These are phyloP conservation scores for Heterodera filipjevi DNA, from an alignment of 2,888 invertebrate genomes.

Conservation along the genomic window DNA sequence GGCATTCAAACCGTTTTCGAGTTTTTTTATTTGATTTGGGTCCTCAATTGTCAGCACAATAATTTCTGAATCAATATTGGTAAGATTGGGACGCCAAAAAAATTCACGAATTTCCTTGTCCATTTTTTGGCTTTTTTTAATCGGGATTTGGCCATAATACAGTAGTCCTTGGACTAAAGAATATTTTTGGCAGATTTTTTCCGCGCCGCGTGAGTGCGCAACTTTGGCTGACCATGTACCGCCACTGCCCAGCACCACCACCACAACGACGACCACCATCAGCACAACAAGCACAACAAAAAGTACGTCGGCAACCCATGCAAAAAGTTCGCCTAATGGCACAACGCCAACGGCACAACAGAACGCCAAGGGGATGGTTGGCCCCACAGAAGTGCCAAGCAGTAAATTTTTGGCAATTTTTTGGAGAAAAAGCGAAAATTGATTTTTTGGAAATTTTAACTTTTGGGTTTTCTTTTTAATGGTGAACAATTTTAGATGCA, in stretches of 20 bases:
- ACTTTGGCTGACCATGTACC: conserved; percentile 25
- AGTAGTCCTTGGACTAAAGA: not conserved
- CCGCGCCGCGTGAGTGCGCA: conserved; percentile 5
- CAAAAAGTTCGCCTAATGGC: not conserved
- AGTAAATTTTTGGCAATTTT: conserved; percentile 1
- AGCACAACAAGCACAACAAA: not conserved
- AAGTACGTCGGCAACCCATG: conserved; percentile 12
- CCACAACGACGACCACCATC: not conserved
- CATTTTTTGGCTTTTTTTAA: not conserved
- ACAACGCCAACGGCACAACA: not conserved
- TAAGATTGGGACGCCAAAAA: too few relatives aligned
- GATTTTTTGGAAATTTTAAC: not conserved
- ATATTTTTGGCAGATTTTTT: conserved; percentile 43
- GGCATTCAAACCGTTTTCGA: too few relatives aligned
- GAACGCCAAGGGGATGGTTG: not conserved
- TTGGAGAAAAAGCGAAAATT: not conserved
- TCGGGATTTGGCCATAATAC: not conserved
- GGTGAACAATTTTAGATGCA: not conserved
- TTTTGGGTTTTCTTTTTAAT: not conserved
- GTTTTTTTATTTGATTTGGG: too few relatives aligned
- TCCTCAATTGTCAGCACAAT: too few relatives aligned
- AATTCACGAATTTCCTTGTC: too few relatives aligned
- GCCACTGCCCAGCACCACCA: conserved; percentile 6
- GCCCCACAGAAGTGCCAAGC: not conserved
- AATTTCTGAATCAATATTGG: too few relatives aligned